phyloP scores from a whole-genome alignment of 2,797 vertebrate species.

The Carapus acus region DNA sequence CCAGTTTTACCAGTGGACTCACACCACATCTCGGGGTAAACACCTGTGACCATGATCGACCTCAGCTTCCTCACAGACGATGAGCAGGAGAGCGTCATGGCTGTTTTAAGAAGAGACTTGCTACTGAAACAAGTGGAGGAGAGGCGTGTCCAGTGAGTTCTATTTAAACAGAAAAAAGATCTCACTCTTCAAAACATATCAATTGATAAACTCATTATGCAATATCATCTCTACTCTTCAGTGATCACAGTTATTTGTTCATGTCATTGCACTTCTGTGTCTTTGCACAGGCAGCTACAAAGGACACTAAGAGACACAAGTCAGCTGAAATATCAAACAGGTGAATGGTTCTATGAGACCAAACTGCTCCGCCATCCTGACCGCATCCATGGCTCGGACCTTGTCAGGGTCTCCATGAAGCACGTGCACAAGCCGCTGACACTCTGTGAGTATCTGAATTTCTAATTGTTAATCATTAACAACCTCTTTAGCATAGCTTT shows the following conservation, averaged over 20 bases:
- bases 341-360: slow-evolving; percentile 96
- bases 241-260: no score
- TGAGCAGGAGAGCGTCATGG: slow-evolving; percentile 83
- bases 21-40: not conserved
- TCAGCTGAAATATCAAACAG: slow-evolving; percentile 85
- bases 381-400: slow-evolving; percentile 83
- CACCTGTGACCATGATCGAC: slow-evolving; percentile 81
- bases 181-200: no score
- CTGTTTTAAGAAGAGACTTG: slow-evolving; percentile 84
- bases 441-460: slow-evolving; percentile 65
- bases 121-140: slow-evolving; percentile 84
- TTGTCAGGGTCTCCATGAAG: slow-evolving; percentile 85
- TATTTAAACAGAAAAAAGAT: no score
- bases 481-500: no score
- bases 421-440: slow-evolving; percentile 68
- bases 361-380: slow-evolving; percentile 86
- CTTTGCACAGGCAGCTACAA: slow-evolving; percentile 75
- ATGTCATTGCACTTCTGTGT: slow-evolving; percentile 4
- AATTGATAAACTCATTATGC: no score
- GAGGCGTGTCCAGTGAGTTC: slow-evolving; percentile 80
- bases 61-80: slow-evolving; percentile 88
- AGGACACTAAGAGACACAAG: slow-evolving; percentile 69
- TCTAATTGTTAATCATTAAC: not conserved
- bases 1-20: slow-evolving; percentile 2
- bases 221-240: no score